Percentiles rank a stretch among this genome's conserved stretches.
Conservation (phyloP, 2,113 vertebrate species). For the Macquaria australasica region DNA sequence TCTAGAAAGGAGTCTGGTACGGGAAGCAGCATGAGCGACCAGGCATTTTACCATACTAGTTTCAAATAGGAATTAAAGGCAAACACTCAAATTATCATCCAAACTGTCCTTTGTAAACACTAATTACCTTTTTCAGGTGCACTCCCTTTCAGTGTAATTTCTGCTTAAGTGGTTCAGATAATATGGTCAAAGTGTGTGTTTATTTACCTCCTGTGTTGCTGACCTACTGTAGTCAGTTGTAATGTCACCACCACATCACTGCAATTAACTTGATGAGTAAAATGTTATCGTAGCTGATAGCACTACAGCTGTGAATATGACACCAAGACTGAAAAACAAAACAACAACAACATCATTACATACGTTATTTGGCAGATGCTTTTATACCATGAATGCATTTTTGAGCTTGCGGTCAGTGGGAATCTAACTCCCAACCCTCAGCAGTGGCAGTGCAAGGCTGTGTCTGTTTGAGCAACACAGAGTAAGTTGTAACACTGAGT, state of each 20-base stretch:
- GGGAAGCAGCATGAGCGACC: background rate
- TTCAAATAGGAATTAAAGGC: background rate
- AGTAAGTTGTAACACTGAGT: slow-evolving; percentile 6
- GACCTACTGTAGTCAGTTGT: background rate
- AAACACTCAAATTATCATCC: background rate
- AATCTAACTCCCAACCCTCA: slow-evolving; percentile 32
- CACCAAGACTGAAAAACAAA: slow-evolving; percentile 1
- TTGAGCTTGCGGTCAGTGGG: slow-evolving; percentile 14
- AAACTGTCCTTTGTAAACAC: background rate
- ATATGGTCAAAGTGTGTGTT: background rate
- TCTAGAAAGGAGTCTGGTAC: background rate
- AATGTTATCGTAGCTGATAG: background rate
- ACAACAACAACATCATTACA: slow-evolving; percentile 27
- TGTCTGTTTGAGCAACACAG: slow-evolving; percentile 17
- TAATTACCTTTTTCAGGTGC: slow-evolving; percentile 1
- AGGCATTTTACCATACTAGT: background rate
- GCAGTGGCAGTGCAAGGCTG: background rate
- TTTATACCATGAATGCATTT: slow-evolving; percentile 31
- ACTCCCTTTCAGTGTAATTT: background rate
- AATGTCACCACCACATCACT: background rate
- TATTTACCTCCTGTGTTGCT: slow-evolving; percentile 23
- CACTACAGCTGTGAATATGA: slow-evolving; percentile 13
- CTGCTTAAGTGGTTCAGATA: background rate
- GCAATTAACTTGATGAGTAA: background rate
- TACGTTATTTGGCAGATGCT: background rate